Conservation (phyloP, 2,113 vertebrate species). For the Marmota monax region DNA sequence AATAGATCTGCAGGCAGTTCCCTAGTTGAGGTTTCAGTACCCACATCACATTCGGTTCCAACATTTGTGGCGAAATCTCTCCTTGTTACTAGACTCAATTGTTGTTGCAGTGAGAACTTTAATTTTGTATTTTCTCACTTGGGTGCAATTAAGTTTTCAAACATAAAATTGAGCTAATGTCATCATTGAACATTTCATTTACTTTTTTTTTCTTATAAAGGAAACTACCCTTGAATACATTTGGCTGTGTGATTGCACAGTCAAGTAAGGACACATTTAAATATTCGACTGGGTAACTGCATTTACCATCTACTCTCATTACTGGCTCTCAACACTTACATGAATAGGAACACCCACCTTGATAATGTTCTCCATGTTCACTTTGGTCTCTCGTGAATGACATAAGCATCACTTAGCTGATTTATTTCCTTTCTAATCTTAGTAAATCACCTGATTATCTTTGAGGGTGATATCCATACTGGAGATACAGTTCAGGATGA, state of each 20-base stretch:
- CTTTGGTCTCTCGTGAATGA: constrained; percentile 58
- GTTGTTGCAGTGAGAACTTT: constrained; percentile 48
- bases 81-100: constrained; percentile 30
- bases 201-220: constrained; percentile 61
- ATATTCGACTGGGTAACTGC: constrained; percentile 45
- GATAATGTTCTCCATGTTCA: not conserved
- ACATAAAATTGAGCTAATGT: constrained; percentile 74
- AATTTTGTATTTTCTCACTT: constrained; percentile 74
- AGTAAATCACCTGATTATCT: constrained; percentile 59
- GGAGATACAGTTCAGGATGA: constrained; percentile 57
- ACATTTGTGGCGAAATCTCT: not conserved
- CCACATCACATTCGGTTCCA: not conserved
- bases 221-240: constrained; percentile 66
- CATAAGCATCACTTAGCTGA: constrained; percentile 47
- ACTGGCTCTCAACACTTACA: not conserved
- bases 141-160: constrained; percentile 76
- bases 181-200: constrained; percentile 71
- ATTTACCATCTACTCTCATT: constrained; percentile 46
- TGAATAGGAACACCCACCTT: constrained; percentile 23
- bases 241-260: constrained; percentile 63
- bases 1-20: not conserved
- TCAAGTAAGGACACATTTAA: constrained; percentile 75
- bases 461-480: not conserved
- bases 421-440: constrained; percentile 60
- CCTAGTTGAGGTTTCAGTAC: not conserved